A percentile compares a stretch with the other conserved stretches of the same genome.
phyloP scores from a whole-genome alignment of 2,113 vertebrate species.

The Colistium nudipinnis region DNA sequence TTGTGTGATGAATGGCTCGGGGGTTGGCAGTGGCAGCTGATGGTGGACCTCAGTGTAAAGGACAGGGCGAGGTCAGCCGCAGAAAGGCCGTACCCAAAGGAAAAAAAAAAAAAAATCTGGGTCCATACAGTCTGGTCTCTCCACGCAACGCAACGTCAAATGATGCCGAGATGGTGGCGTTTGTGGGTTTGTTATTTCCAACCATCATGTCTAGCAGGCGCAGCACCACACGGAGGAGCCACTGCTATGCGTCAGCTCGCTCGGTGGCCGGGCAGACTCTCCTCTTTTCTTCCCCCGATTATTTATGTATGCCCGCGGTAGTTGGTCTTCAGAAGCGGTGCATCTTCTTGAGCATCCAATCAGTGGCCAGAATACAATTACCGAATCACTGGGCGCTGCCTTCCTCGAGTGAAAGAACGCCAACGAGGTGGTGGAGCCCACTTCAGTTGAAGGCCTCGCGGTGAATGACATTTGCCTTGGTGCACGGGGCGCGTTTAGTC shows the following conservation, averaged over 20 bases:
- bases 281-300: not conserved
- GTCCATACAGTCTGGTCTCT: not conserved
- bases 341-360: slow-evolving; percentile 39
- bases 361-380: slow-evolving; percentile 45
- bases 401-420: slow-evolving; percentile 29
- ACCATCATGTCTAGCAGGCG: not conserved
- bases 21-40: slow-evolving; percentile 4
- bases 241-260: slow-evolving; percentile 34
- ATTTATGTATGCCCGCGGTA: not conserved
- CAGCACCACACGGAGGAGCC: slow-evolving; percentile 67
- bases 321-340: not conserved
- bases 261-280: not conserved
- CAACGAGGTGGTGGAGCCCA: slow-evolving; percentile 23
- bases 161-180: not conserved
- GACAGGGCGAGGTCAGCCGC: slow-evolving; percentile 44
- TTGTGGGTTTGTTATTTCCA: not conserved
- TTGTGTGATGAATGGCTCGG: slow-evolving; percentile 36
- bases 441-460: slow-evolving; percentile 33
- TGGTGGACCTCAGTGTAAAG: slow-evolving; percentile 26
- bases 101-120: too few species aligned
- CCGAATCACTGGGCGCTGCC: slow-evolving; percentile 36
- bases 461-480: slow-evolving; percentile 36
- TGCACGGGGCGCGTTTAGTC: slow-evolving; percentile 33
- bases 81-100: too few species aligned
- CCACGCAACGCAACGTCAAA: not conserved